Conservation (phyloP, 2,113 vertebrate genomes). For the Gallinago jamesoni region DNA sequence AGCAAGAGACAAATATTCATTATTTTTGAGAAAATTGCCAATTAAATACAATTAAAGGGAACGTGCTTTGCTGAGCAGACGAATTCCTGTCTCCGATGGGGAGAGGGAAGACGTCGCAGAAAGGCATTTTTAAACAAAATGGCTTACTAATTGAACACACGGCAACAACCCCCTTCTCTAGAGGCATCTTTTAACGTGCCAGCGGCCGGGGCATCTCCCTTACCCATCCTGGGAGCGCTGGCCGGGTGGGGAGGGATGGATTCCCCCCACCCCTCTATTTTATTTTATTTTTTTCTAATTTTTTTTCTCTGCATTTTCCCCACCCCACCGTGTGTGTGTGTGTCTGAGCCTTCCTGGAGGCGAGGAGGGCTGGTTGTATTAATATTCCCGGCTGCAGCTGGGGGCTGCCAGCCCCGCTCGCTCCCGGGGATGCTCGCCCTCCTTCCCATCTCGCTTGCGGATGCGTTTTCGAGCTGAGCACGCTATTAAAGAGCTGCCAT, state of each 20-base stretch:
- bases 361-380: background rate
- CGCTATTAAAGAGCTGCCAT: conserved; percentile 76
- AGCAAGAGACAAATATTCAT: background rate
- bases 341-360: background rate
- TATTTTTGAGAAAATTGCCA: background rate
- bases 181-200: background rate
- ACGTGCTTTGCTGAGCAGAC: background rate
- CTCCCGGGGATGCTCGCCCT: conserved; percentile 66
- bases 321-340: background rate
- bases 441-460: conserved; percentile 69
- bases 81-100: background rate
- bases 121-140: conserved; percentile 46
- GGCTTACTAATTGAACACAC: background rate
- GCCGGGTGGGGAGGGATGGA: background rate
- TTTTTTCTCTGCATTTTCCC: conserved; percentile 50
- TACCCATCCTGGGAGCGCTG: background rate
- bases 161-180: background rate
- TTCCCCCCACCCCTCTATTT: background rate
- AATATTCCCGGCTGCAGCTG: conserved; percentile 70
- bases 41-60: background rate
- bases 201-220: background rate
- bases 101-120: background rate
- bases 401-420: conserved; percentile 65
- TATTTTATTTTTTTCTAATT: too few relatives aligned
- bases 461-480: conserved; percentile 76